phyloP scores from a whole-genome alignment of 2,113 vertebrate species.

The Leptocoma aspasia region DNA sequence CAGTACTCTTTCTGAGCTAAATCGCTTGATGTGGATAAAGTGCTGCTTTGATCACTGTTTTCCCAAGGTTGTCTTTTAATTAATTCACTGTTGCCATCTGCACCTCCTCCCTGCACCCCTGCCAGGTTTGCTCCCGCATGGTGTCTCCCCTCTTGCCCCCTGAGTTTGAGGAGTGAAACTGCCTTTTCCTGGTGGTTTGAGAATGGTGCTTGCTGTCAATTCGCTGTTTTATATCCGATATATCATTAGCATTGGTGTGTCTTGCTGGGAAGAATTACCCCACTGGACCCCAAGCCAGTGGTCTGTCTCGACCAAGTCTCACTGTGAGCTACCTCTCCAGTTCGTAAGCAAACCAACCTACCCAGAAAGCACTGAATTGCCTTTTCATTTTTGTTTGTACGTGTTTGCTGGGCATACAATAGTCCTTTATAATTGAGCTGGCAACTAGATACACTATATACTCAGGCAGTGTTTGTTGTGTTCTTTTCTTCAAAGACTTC shows the following conservation, averaged over 20 bases:
- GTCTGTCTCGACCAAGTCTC: neutral
- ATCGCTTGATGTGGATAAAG: neutral
- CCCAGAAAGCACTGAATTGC: neutral
- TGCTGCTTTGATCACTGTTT: neutral
- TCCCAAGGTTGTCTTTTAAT: neutral
- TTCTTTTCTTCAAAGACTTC: neutral
- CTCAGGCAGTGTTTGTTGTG: neutral
- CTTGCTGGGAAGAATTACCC: neutral
- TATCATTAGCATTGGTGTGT: neutral
- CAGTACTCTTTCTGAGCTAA: neutral
- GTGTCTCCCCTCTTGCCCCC: neutral
- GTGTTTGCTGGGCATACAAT: neutral
- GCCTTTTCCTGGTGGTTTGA: neutral
- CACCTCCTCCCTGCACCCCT: neutral
- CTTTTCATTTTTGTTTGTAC: neutral
- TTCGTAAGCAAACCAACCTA: neutral
- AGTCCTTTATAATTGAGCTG: neutral
- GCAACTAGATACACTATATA: neutral
- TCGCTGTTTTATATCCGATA: accelerated
- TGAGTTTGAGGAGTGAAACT: neutral
- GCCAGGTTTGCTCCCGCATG: neutral
- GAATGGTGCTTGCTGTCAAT: neutral
- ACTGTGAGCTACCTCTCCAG: neutral
- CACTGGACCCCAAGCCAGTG: neutral
- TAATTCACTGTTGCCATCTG: neutral